Base-by-base conservation (phyloP, 2,113 vertebrate species). In the Melospiza georgiana region DNA sequence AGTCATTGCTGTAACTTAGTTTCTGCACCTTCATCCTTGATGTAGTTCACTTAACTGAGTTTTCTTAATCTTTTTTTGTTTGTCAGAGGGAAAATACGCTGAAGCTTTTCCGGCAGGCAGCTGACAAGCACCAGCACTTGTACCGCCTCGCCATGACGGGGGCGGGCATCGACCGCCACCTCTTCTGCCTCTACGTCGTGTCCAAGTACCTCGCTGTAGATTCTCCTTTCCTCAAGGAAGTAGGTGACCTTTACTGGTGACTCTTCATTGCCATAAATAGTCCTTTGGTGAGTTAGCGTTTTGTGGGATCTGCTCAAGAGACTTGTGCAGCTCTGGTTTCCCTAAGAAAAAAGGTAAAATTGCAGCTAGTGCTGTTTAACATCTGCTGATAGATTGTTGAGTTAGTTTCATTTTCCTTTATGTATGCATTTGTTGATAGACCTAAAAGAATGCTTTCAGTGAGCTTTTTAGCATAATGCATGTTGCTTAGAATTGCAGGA, bases 101-200 rank as follows among this genome's bases (percentile, higher is more conserved):
- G 35, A 97, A 84, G 33, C 46, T 99, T 19, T 98, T 99, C 25
- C 98, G 95, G 66, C 1, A 27, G 11, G 99, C 99, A 1, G 97
- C 99, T 39, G 95, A 98, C 78, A 99, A 98, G 62, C 99, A 99
- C 46, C 99, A 99, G 95, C 98, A 46, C 37, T 52, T 99, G 48
- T 99, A 99, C 90, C 99, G 98, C 46, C 94, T 99, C 2, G 99
- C 99, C 13, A 99, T 99, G 99, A 99, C 98, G 0, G 99, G 99
- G 23, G 33, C 98, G 0, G 99, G 99, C 61, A 99, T 99, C 13
- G 99, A 99, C 91, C 99, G 99, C 24, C 99, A 99, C 67, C 98
- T 99, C 57, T 99, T 99, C 98, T 99, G 99, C 94, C 99, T 99
- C 15, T 99, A 99, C 3, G 98, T 99, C 3, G 98, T 99, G 28